phyloP scores from a whole-genome alignment of 2,113 vertebrate species.

The Salvelinus sp. region DNA sequence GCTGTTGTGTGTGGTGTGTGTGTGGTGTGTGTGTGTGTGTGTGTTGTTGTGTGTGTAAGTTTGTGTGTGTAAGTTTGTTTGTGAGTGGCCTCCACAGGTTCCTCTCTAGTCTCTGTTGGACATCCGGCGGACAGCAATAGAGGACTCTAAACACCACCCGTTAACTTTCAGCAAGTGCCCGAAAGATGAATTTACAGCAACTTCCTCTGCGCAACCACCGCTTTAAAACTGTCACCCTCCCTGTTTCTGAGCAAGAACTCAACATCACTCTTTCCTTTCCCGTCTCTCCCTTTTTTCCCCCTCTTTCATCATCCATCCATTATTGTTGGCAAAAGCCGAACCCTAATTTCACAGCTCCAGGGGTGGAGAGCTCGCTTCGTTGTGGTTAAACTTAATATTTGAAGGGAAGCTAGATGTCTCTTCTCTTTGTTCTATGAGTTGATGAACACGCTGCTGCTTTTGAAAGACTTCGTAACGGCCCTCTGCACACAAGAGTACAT shows the following conservation, averaged over 20 bases:
- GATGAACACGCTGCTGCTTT: neutral
- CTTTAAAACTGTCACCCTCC: neutral
- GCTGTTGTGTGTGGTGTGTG: neutral
- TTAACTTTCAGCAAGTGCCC: constrained; percentile 9
- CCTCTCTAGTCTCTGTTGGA: neutral
- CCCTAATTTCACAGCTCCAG: constrained; percentile 37
- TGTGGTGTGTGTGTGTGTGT: neutral
- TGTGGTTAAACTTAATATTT: constrained; percentile 25
- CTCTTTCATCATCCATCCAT: constrained; percentile 11
- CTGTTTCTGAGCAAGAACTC: neutral
- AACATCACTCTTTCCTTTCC: neutral
- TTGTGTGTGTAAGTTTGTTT: neutral
- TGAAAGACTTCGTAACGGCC: neutral
- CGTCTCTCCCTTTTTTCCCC: neutral
- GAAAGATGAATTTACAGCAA: neutral
- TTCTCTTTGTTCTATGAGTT: neutral
- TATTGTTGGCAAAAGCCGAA: constrained; percentile 32
- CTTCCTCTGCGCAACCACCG: neutral
- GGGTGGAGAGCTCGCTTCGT: constrained; percentile 10
- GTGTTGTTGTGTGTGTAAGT: neutral
- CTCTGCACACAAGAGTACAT: neutral
- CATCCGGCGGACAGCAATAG: neutral
- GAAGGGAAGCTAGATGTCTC: constrained; percentile 20
- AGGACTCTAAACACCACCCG: neutral
- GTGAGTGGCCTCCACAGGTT: neutral